Evolutionary conservation across 2,888 invertebrate species (phyloP), one percentile per base, ranked within the genome.

Genomic region (Leucozona laternaria): DNA sequence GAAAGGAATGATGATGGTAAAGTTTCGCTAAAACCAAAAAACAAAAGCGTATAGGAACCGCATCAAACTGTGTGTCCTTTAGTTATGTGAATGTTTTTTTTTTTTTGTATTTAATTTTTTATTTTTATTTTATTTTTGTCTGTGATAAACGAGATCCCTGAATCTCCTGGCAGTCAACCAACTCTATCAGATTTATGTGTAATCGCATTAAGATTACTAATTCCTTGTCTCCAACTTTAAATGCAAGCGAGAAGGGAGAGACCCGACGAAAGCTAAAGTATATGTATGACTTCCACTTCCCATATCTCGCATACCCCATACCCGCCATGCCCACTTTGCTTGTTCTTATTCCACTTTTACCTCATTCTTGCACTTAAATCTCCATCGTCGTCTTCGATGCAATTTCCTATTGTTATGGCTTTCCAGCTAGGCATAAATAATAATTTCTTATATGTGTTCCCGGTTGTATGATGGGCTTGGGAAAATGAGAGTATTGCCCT

Each of bases 151-250:
- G 84, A 80, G 77, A 77, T 85, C 60, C 17, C 60, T 53, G 53
- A 73, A 80, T 77, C 60, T 77, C 40, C 80, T 85, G 85, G 85
- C 85, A 85, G 77, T 70, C 85, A 77, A 85, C 85, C 85, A 85
- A 81, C 66, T 81, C 85, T 22, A 81, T 81, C 72, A 81, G 77
- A 85, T 85, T 85, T 85, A 85, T 85, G 81, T 81, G 81, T 81
- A 78, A 85, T 85, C 85, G 85, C 80, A 85, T 85, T 85, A 85
- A 81, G 81, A 85, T 81, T 85, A 68, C 80, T 81, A 77, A 85
- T 81, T 78, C 77, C 81, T 62, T 81, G 85, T 73, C 81, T 78
- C 62, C 77, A 72, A 55, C 37, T 76, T 66, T 60, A 68, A 78
- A 45, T 57, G 70, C 37, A 53, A 53, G 17, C 72, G 2, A 48